Evolutionary conservation across 2,797 vertebrate species (phyloP).

Genomic region (Vireo griseus): DNA sequence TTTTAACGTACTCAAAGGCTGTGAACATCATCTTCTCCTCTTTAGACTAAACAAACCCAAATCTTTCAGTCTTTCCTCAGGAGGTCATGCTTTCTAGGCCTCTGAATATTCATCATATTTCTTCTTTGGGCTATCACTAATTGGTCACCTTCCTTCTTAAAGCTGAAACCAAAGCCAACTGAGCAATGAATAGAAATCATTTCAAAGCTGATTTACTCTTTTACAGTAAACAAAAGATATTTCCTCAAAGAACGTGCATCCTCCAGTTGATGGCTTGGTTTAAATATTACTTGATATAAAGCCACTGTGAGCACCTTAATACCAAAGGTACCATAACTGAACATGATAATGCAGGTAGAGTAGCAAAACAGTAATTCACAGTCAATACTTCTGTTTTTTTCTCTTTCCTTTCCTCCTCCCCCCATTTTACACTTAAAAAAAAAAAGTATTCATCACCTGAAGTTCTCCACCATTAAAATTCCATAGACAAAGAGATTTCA

Average conservation of each 20-base stretch:
- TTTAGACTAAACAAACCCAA: neutral
- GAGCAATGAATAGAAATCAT: neutral
- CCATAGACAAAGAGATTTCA: neutral
- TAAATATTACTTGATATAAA: neutral
- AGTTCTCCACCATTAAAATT: neutral
- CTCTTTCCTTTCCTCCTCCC: rapidly evolving
- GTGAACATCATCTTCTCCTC: neutral
- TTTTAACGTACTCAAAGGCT: neutral
- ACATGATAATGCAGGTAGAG: neutral
- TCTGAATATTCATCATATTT: slow-evolving; percentile 47
- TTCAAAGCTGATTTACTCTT: neutral
- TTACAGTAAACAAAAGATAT: neutral
- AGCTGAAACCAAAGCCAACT: neutral
- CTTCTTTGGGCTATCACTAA: slow-evolving; percentile 39
- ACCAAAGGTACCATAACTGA: neutral
- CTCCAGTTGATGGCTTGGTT: neutral
- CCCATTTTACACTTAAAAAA: neutral
- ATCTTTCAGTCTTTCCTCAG: slow-evolving; percentile 4
- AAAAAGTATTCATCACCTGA: neutral
- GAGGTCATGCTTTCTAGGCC: slow-evolving; percentile 1
- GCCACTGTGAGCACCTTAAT: neutral
- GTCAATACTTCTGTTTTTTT: neutral
- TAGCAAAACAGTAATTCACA: neutral
- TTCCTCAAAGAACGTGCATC: neutral
- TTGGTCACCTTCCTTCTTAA: neutral